Conservation (phyloP, 2,888 invertebrate species). For the Salpingus planirostris region DNA sequence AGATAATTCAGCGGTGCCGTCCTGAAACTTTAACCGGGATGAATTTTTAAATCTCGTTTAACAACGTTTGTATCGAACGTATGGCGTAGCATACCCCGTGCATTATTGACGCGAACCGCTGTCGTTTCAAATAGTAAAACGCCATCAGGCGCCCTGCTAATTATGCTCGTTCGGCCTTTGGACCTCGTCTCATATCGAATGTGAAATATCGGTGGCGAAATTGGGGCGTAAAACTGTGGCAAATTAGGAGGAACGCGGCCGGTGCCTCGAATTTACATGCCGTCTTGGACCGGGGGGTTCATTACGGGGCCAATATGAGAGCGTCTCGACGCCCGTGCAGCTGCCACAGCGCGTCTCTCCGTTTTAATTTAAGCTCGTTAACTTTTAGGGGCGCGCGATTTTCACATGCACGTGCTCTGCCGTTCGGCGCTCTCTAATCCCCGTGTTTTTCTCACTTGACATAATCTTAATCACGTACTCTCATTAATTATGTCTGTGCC, state of each 20-base stretch:
- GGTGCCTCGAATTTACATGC: too few relatives aligned
- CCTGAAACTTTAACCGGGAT: conserved; percentile 13
- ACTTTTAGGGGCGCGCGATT: conserved; percentile 20
- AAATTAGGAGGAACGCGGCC: too few relatives aligned
- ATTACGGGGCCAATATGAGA: conserved; percentile 10
- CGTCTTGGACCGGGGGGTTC: conserved; percentile 3
- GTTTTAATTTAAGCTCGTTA: conserved; percentile 23
- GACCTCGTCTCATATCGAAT: too few relatives aligned
- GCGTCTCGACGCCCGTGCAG: conserved; percentile 8
- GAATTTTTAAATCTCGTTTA: conserved; percentile 15
- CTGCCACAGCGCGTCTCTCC: conserved; percentile 13
- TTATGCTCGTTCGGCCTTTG: too few relatives aligned
- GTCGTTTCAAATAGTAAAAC: too few relatives aligned
- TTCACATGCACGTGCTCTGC: conserved; percentile 16
- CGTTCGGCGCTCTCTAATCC: conserved; percentile 12
- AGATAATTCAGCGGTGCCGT: conserved; percentile 12
- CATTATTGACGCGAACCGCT: neutral
- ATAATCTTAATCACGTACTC: conserved; percentile 40
- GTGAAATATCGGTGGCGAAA: conserved; percentile 11
- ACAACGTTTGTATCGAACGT: conserved; percentile 12
- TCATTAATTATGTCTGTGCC: conserved; percentile 38
- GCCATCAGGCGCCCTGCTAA: too few relatives aligned
- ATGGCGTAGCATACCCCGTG: conserved; percentile 4
- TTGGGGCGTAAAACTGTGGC: conserved; percentile 13
- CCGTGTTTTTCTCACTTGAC: conserved; percentile 23